phyloP scores from a whole-genome alignment of 23 tunicate species.

The Trididemnum miniatum region DNA sequence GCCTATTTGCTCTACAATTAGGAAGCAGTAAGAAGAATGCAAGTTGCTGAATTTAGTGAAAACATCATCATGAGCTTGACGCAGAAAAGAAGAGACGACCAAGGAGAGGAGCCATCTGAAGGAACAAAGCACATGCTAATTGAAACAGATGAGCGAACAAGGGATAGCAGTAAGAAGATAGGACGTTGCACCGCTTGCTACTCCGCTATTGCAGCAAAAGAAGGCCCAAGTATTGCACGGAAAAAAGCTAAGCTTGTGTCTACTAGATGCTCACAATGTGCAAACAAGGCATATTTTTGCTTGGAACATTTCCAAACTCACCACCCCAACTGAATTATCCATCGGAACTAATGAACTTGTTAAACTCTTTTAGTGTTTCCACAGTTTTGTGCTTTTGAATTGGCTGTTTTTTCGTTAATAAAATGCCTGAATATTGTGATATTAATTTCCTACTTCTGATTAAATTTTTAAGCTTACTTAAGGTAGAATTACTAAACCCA shows the following conservation, averaged over 20 bases:
- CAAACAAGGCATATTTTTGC: too few relatives aligned
- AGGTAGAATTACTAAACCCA: too few relatives aligned
- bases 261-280: too few relatives aligned
- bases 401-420: too few relatives aligned
- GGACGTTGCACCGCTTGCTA: background rate
- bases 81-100: background rate
- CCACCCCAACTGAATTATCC: too few relatives aligned
- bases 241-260: slow-evolving; percentile 9
- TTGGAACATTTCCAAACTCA: too few relatives aligned
- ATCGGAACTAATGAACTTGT: too few relatives aligned
- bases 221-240: slow-evolving; percentile 7
- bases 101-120: background rate
- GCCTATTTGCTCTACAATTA: slow-evolving; percentile 5
- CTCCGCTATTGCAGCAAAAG: slow-evolving; percentile 1
- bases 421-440: too few relatives aligned
- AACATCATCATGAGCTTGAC: background rate
- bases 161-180: background rate
- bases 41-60: background rate
- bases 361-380: too few relatives aligned
- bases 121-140: background rate
- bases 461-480: too few relatives aligned
- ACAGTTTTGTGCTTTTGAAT: too few relatives aligned
- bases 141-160: slow-evolving; percentile 4
- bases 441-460: too few relatives aligned
- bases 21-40: background rate